These are phyloP conservation scores for Rhinophrynus dorsalis DNA, from an alignment of 2,797 vertebrate genomes.

Conservation along the genomic window DNA sequence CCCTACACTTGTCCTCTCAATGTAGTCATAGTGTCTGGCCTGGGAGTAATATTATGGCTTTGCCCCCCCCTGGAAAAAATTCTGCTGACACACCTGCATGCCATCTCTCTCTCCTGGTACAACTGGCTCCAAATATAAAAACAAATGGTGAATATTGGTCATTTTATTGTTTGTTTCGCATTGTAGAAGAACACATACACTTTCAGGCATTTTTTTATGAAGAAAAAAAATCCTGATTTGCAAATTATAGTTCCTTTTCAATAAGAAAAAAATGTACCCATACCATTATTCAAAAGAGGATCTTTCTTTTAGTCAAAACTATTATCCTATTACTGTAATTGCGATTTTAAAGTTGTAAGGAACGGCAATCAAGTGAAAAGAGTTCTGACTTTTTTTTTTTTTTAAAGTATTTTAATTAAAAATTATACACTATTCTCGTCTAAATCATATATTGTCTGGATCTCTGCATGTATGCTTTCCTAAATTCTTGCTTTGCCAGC, in stretches of 20 bases:
- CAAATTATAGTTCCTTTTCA: not conserved
- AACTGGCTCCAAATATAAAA: no score
- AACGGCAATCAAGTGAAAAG: slow-evolving; percentile 17
- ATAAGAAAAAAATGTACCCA: not conserved
- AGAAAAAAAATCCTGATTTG: not conserved
- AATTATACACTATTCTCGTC: slow-evolving; percentile 24
- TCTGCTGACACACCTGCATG: no score
- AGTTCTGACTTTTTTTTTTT: slow-evolving; percentile 20
- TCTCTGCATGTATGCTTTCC: slow-evolving; percentile 26
- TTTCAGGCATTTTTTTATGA: not conserved
- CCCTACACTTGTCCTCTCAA: no score
- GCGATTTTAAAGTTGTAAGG: slow-evolving; percentile 10
- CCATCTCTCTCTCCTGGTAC: no score
- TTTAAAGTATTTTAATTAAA: slow-evolving; percentile 40
- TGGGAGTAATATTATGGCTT: no score
- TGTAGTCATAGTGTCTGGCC: no score
- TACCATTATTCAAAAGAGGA: not conserved
- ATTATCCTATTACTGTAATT: slow-evolving; percentile 26
- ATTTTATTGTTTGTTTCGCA: no score
- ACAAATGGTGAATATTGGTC: no score
- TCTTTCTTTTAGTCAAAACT: not conserved
- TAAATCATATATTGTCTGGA: slow-evolving; percentile 39
- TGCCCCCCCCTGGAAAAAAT: no score
- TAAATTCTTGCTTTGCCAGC: not conserved
- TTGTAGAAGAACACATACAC: not conserved